Evolutionary conservation across 2,888 invertebrate genomes (phyloP), one percentile per base, ranked within the genome.

Genomic region (Tetramorium bicarinatum): DNA sequence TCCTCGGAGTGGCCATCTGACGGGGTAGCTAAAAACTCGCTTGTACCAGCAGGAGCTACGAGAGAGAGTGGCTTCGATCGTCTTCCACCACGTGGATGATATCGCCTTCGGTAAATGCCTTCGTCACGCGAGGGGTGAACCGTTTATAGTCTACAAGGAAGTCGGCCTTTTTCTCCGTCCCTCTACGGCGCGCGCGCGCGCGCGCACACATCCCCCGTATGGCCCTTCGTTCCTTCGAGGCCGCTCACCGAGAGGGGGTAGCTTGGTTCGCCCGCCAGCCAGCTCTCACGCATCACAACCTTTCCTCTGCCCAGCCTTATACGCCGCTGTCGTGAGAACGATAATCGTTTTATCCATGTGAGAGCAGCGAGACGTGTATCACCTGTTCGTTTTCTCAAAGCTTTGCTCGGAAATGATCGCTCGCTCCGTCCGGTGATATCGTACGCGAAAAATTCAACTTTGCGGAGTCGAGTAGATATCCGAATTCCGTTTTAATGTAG

Each of bases 111-210:
- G 85, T 89, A 90, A 91, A 90, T 87, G 85, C 81, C 86, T 87
- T 64, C 85, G 88, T 88, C 92, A 89, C 91, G 91, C 91, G 71
- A 91, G 83, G 84, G 84, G 89, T 89, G 86, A 91, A 88, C 86
- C 89, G 84, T 87, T 87, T 89, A 87, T 79, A 84, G 84, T 87
- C 80, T 74, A 82, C 85, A 74, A 87, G 87, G 87, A 89, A 85
- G 85, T 82, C 49, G 66, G 64, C 21, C 67, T 83, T 82, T 87
- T 76, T 61, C 69, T 76, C 41, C 15, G 52, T 66, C 61, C 71
- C 74, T 82, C 34, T 25, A 25, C 34, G 61, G 69, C 61, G 29
- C 29, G 29, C 29, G 29, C 29, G 29, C 29, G 29, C 44, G 72
- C 59, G 61, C 74, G 67, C 61, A 66, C 38, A 38, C 61, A 34